phyloP scores from a whole-genome alignment of 2,113 vertebrate species.

The Galeopterus variegatus region DNA sequence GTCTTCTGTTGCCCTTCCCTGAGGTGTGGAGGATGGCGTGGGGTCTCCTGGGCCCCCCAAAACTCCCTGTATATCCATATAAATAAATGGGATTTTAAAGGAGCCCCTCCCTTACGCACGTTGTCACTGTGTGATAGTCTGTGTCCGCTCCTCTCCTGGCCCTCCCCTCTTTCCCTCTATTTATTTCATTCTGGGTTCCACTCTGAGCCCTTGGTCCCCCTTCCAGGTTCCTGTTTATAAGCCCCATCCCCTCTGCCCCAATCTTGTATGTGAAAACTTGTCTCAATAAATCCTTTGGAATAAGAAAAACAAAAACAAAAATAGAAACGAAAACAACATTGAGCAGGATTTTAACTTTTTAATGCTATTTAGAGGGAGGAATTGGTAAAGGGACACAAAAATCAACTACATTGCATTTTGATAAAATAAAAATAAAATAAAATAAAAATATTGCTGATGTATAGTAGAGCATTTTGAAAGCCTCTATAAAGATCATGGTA shows the following conservation, averaged over 20 bases:
- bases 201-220: not conserved
- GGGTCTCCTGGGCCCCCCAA: not conserved
- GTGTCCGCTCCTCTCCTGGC: constrained; percentile 73
- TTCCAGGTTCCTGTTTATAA: constrained; percentile 83
- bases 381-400: too few relatives aligned
- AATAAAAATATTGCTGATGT: not conserved
- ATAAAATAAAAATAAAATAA: too few relatives aligned
- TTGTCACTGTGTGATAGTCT: constrained; percentile 98
- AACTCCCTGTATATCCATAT: constrained; percentile 83
- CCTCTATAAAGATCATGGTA: not conserved
- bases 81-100: constrained; percentile 78
- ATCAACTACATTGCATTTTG: too few relatives aligned
- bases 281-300: constrained; percentile 87
- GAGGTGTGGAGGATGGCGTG: constrained; percentile 14
- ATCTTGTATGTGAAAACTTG: constrained; percentile 89
- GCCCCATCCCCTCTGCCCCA: constrained; percentile 82
- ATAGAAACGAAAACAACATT: not conserved
- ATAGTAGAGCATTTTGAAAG: not conserved
- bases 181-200: constrained; percentile 87
- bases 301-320: constrained; percentile 54
- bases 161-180: constrained; percentile 86
- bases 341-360: not conserved
- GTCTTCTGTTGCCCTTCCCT: not conserved
- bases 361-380: not conserved
- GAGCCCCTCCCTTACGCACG: constrained; percentile 56